Percentiles rank a stretch among this genome's conserved stretches.
Evolutionary conservation across 64 coral and sea anemone genomes (phyloP).

Genomic region (Actinia tenebrosa): DNA sequence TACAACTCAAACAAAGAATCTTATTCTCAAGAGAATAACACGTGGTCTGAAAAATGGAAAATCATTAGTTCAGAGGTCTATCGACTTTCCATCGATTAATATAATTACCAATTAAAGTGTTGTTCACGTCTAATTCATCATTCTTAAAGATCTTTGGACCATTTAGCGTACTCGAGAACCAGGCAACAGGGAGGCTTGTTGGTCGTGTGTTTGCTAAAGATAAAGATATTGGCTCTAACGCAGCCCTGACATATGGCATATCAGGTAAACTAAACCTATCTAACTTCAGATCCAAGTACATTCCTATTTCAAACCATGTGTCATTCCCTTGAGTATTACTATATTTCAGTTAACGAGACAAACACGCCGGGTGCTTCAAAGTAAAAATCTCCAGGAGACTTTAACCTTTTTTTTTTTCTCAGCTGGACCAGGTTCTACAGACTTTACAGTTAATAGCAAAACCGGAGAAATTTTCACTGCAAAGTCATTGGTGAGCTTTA

Average conservation of each 20-base stretch:
- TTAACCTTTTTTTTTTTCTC: neutral
- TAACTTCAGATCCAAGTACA: neutral
- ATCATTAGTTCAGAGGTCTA: too few species aligned
- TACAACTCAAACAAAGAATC: neutral
- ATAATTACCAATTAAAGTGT: neutral
- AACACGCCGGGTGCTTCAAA: neutral
- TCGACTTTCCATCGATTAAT: too few species aligned
- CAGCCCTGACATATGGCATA: constrained; percentile 74
- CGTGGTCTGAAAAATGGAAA: too few species aligned
- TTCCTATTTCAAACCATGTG: neutral
- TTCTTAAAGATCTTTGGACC: constrained; percentile 68
- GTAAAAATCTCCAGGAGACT: neutral
- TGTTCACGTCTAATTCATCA: neutral
- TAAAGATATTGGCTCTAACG: constrained; percentile 67
- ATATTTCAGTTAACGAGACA: too few species aligned
- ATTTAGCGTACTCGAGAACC: constrained; percentile 65
- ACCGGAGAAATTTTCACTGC: constrained; percentile 60
- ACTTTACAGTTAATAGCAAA: constrained; percentile 42
- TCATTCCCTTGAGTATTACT: neutral
- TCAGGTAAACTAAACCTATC: neutral
- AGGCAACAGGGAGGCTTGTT: constrained; percentile 35
- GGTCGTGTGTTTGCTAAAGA: constrained; percentile 70
- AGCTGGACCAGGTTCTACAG: constrained; percentile 34
- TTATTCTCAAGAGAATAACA: too few species aligned
- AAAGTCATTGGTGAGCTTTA: constrained; percentile 60